Evolutionary conservation across 2,888 invertebrate genomes (phyloP).

Genomic region (Cyrtodaria siliqua): DNA sequence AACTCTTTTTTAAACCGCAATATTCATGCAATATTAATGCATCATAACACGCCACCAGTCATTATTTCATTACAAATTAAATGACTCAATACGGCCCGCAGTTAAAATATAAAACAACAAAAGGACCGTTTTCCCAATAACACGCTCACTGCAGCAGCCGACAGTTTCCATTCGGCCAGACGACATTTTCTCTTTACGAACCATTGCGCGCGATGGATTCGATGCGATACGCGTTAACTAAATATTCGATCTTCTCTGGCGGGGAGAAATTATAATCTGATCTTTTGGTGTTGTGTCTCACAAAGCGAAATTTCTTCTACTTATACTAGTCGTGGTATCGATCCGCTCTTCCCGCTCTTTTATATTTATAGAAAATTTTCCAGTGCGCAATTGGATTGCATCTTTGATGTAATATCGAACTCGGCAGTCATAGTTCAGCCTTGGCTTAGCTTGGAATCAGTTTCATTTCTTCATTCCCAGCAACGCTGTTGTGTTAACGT

Average conservation of each 20-base stretch:
- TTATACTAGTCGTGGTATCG: conserved; percentile 30
- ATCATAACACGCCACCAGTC: too few species aligned
- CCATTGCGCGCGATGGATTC: too few species aligned
- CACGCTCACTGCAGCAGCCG: too few species aligned
- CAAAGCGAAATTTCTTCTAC: conserved; percentile 27
- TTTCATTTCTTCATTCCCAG: neutral
- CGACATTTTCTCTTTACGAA: too few species aligned
- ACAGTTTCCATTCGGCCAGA: too few species aligned
- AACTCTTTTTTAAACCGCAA: too few species aligned
- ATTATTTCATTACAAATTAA: too few species aligned
- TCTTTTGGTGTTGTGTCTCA: conserved; percentile 37
- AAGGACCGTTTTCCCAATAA: too few species aligned
- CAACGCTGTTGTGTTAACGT: neutral
- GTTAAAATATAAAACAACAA: too few species aligned
- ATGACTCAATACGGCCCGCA: too few species aligned
- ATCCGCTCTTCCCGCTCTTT: conserved; percentile 9
- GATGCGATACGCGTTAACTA: too few species aligned
- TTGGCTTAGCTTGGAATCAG: neutral
- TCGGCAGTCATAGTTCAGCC: conserved; percentile 13
- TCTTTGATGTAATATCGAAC: conserved; percentile 31
- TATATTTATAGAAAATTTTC: conserved; percentile 4
- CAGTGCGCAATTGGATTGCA: conserved; percentile 28
- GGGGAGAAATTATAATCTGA: conserved; percentile 41
- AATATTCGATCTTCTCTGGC: conserved; percentile 36
- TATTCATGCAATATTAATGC: too few species aligned